Percentiles rank a stretch among this genome's conserved stretches.
These are phyloP conservation scores for Equus quagga DNA, from an alignment of 2,113 vertebrate species.

Conservation along the genomic window DNA sequence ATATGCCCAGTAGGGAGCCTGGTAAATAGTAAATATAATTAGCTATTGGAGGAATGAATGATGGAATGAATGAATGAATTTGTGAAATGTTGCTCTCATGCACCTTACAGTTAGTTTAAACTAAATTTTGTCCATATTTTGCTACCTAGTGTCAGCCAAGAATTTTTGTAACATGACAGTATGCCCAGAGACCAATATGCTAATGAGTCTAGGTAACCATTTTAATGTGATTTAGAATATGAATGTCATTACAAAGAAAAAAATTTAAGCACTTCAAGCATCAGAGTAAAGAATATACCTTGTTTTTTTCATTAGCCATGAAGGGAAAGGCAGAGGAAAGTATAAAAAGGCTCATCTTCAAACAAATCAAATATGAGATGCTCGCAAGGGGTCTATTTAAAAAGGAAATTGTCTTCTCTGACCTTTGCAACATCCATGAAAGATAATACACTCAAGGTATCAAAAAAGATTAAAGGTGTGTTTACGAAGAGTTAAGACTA, in stretches of 20 bases:
- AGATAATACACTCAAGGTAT: constrained; percentile 68
- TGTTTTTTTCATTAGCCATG: constrained; percentile 24
- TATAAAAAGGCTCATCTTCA: constrained; percentile 56
- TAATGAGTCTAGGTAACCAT: not conserved
- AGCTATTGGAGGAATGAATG: not conserved
- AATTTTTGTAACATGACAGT: constrained; percentile 15
- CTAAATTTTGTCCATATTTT: constrained; percentile 11
- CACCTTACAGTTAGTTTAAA: not conserved
- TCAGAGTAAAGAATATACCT: not conserved
- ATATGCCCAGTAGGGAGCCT: not conserved
- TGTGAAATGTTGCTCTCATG: not conserved
- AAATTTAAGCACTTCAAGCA: not conserved
- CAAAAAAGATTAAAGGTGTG: constrained; percentile 70
- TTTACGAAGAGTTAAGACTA: constrained; percentile 74
- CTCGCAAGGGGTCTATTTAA: constrained; percentile 46
- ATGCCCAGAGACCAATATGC: not conserved
- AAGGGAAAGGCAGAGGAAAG: not conserved
- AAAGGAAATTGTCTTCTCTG: constrained; percentile 78
- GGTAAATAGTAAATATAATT: not conserved
- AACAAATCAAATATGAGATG: constrained; percentile 69
- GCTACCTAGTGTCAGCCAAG: not conserved
- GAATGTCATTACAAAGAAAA: not conserved
- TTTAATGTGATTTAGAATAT: constrained; percentile 37
- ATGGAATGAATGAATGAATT: not conserved
- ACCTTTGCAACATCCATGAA: constrained; percentile 72